Conservation (phyloP, 1,140 invertebrate genomes). For the Drosophila lacertosa region DNA sequence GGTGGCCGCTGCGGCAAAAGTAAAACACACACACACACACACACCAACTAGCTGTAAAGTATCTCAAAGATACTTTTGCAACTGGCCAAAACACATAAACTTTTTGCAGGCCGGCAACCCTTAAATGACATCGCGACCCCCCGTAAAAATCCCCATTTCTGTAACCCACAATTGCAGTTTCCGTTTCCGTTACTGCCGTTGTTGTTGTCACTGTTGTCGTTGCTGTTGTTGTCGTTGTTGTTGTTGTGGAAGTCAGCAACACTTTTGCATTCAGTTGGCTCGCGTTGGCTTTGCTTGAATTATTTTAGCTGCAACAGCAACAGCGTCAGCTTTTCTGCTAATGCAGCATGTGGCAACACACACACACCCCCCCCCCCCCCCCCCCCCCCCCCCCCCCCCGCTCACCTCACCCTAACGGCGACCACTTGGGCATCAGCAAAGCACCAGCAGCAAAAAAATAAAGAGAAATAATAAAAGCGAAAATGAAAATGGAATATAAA, state of each 20-base stretch:
- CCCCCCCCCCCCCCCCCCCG: neutral
- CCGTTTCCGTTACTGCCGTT: too few relatives aligned
- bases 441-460: constrained; percentile 35
- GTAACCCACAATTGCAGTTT: neutral
- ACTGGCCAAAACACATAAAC: constrained; percentile 56
- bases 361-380: too few relatives aligned
- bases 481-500: constrained; percentile 79
- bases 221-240: neutral
- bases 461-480: constrained; percentile 30
- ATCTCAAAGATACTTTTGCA: constrained; percentile 70
- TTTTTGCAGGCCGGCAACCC: constrained; percentile 33
- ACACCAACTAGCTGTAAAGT: constrained; percentile 17
- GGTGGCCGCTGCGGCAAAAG: constrained; percentile 76
- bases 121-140: neutral
- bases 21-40: constrained; percentile 40
- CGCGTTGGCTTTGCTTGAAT: constrained; percentile 56
- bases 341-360: constrained; percentile 58
- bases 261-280: constrained; percentile 21
- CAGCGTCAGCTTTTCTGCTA: constrained; percentile 62
- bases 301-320: constrained; percentile 62
- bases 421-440: constrained; percentile 15
- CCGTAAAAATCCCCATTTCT: neutral
- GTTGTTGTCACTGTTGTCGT: neutral
- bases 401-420: neutral
- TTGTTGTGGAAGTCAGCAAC: neutral